Percentiles rank a stretch among this genome's conserved stretches.
Evolutionary conservation across 2,888 invertebrate species (phyloP).

Genomic region (Cyclophora albipunctata): DNA sequence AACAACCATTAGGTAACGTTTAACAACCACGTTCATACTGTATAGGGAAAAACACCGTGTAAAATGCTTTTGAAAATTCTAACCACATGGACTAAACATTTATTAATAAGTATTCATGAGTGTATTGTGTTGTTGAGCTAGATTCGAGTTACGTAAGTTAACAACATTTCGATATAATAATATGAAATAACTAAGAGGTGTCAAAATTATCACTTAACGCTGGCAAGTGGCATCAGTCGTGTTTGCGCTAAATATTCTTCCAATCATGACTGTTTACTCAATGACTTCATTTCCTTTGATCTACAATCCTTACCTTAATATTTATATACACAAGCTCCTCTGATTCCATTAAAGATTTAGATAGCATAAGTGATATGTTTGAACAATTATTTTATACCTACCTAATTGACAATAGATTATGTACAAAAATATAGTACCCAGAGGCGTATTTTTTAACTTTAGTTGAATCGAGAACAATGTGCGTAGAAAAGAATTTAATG

Average conservation of each 20-base stretch:
- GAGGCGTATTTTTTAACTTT: constrained; percentile 13
- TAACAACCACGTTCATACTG: constrained; percentile 47
- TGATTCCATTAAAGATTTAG: constrained; percentile 9
- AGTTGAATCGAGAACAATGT: constrained; percentile 3
- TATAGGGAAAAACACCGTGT: constrained; percentile 17
- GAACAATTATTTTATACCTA: constrained; percentile 24
- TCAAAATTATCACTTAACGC: background rate
- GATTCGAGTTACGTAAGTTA: constrained; percentile 1
- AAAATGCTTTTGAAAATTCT: constrained; percentile 14
- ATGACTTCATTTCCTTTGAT: background rate
- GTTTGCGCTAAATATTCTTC: background rate
- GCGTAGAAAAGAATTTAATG: constrained; percentile 1
- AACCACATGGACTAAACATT: background rate
- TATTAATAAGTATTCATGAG: constrained; percentile 3
- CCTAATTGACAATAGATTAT: constrained; percentile 40
- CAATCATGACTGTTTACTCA: background rate
- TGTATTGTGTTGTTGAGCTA: constrained; percentile 1
- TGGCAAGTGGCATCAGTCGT: background rate
- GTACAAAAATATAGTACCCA: constrained; percentile 41
- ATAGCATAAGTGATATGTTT: constrained; percentile 41
- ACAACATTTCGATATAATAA: background rate
- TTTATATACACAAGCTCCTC: constrained; percentile 37
- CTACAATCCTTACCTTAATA: constrained; percentile 10
- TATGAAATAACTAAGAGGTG: background rate
- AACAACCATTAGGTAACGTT: constrained; percentile 46